phyloP scores from a whole-genome alignment of 35 echinoderm and acorn worm genomes.

The Apostichopus parvimensis region DNA sequence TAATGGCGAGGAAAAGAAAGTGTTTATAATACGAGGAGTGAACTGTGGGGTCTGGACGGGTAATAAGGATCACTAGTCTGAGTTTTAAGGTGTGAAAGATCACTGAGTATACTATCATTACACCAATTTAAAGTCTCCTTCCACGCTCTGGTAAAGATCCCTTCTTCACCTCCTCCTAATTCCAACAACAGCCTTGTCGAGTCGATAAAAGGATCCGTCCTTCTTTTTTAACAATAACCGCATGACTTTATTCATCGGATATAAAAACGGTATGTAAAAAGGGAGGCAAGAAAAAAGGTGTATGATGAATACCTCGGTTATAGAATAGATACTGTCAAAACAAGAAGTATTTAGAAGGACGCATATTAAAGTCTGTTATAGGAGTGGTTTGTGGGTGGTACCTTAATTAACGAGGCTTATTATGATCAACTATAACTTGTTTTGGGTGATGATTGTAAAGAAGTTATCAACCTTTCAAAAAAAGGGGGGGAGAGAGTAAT shows the following conservation, averaged over 20 bases:
- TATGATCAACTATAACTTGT: not conserved
- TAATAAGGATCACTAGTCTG: conserved; percentile 1
- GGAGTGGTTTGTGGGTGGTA: conserved; percentile 33
- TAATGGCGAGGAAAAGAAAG: not conserved
- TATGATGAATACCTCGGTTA: not conserved
- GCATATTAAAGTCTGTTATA: not conserved
- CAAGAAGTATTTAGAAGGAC: not conserved
- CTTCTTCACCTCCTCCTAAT: not conserved
- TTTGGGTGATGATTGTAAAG: too few species aligned
- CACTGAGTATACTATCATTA: conserved; percentile 14
- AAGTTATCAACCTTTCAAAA: too few species aligned
- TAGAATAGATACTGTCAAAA: conserved; percentile 26
- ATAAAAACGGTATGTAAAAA: not conserved
- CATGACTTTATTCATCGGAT: not conserved
- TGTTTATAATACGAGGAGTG: not conserved
- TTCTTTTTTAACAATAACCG: not conserved
- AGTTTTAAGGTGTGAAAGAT: conserved; percentile 14
- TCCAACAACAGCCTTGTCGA: not conserved
- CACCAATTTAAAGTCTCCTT: not conserved
- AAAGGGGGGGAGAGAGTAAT: too few species aligned
- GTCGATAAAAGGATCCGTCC: not conserved
- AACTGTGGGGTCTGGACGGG: not conserved
- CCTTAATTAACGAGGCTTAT: not conserved
- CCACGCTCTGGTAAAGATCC: not conserved
- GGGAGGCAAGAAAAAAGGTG: not conserved